phyloP scores from a whole-genome alignment of 1,140 invertebrate genomes.

The Psilanteris sp. region DNA sequence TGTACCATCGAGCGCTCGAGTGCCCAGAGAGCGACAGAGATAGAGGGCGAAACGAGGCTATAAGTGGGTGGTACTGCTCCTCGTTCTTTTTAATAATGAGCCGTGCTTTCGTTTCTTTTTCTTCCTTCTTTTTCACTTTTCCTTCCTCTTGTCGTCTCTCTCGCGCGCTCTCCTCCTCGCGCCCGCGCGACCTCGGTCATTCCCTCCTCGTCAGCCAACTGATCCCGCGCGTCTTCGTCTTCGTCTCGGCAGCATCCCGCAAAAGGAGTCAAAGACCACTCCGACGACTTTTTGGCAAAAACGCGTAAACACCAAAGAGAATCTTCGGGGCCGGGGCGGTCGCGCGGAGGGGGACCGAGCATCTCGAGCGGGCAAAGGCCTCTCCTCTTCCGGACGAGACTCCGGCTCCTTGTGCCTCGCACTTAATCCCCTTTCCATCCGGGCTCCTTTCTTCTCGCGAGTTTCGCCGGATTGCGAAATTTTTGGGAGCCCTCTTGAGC shows the following conservation, averaged over 20 bases:
- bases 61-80: conserved; percentile 57
- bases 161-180: not conserved
- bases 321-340: conserved; percentile 16
- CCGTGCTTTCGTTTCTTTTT: conserved; percentile 47
- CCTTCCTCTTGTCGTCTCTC: not conserved
- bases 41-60: conserved; percentile 62
- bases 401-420: conserved; percentile 37
- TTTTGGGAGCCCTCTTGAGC: conserved; percentile 52
- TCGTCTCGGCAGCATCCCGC: conserved; percentile 38
- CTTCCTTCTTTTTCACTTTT: not conserved
- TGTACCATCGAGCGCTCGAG: conserved; percentile 55
- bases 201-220: no score
- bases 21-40: conserved; percentile 45
- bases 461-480: conserved; percentile 56
- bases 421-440: conserved; percentile 48
- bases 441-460: conserved; percentile 56
- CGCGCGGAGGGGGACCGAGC: conserved; percentile 5
- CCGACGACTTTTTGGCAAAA: conserved; percentile 62
- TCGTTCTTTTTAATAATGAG: conserved; percentile 64
- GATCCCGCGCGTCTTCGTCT: conserved; percentile 17
- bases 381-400: conserved; percentile 55
- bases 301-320: conserved; percentile 60
- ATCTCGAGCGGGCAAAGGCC: conserved; percentile 58
- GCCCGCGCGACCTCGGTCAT: no score
- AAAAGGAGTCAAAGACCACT: conserved; percentile 62